phyloP scores from a whole-genome alignment of 1,140 invertebrate genomes.

The Leptinotarsa defecta region DNA sequence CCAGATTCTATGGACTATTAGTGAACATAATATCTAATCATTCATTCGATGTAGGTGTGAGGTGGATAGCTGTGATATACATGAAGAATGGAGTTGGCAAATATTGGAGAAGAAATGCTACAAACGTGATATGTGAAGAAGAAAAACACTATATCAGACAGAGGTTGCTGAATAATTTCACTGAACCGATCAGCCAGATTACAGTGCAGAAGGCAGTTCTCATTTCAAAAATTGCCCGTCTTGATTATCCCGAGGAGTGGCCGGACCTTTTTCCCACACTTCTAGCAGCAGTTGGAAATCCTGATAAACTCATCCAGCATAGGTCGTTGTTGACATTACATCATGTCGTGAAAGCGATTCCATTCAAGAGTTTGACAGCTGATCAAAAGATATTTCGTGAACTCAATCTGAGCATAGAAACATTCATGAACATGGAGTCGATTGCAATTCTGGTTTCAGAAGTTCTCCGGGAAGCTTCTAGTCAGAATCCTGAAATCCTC shows the following conservation, averaged over 20 bases:
- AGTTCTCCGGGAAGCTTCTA: slow-evolving; percentile 80
- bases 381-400: too few relatives aligned
- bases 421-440: slow-evolving; percentile 23
- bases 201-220: slow-evolving; percentile 86
- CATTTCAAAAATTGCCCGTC: slow-evolving; percentile 82
- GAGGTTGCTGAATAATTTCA: slow-evolving; percentile 77
- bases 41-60: slow-evolving; percentile 79
- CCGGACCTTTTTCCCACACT: slow-evolving; percentile 81
- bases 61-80: slow-evolving; percentile 91
- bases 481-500: slow-evolving; percentile 80
- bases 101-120: slow-evolving; percentile 76
- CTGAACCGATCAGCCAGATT: slow-evolving; percentile 84
- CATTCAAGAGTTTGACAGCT: slow-evolving; percentile 70
- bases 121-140: slow-evolving; percentile 75
- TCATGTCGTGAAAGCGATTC: slow-evolving; percentile 87
- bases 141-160: slow-evolving; percentile 79
- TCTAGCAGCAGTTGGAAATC: slow-evolving; percentile 68
- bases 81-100: slow-evolving; percentile 93
- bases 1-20: slow-evolving; percentile 85
- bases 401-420: too few relatives aligned
- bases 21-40: slow-evolving; percentile 81
- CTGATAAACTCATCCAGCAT: slow-evolving; percentile 71
- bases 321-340: slow-evolving; percentile 80
- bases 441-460: slow-evolving; percentile 58
- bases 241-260: slow-evolving; percentile 87